Evolutionary conservation across 2,113 vertebrate species (phyloP).

Genomic region (Scortum barcoo): DNA sequence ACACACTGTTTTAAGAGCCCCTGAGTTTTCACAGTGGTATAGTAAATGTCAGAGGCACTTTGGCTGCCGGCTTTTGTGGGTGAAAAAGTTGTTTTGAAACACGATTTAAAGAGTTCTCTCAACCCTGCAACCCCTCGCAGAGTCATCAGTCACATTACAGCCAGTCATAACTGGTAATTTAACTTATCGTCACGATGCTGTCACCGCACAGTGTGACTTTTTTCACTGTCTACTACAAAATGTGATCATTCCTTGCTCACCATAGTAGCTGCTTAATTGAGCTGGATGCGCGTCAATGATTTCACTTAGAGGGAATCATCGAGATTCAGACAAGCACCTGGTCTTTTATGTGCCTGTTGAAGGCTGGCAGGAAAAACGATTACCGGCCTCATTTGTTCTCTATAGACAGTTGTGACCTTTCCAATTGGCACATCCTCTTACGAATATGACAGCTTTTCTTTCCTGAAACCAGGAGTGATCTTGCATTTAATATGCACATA

Average conservation of each 20-base stretch:
- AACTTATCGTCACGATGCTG: slow-evolving; percentile 38
- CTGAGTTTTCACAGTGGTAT: slow-evolving; percentile 29
- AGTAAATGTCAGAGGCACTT: slow-evolving; percentile 38
- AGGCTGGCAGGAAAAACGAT: slow-evolving; percentile 79
- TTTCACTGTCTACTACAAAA: slow-evolving; percentile 33
- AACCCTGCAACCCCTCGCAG: slow-evolving; percentile 7
- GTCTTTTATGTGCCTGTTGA: slow-evolving; percentile 78
- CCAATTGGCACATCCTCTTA: slow-evolving; percentile 77
- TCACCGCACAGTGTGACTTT: slow-evolving; percentile 42
- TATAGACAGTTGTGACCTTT: slow-evolving; percentile 83
- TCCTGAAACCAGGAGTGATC: slow-evolving; percentile 70
- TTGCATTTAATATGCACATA: slow-evolving; percentile 75
- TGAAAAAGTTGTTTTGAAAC: slow-evolving; percentile 21
- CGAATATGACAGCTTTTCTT: slow-evolving; percentile 79
- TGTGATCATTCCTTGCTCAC: slow-evolving; percentile 55
- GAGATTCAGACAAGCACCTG: slow-evolving; percentile 82
- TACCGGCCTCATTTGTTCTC: slow-evolving; percentile 81
- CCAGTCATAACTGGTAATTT: slow-evolving; percentile 53
- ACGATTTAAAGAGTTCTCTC: slow-evolving; percentile 34
- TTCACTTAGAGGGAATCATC: slow-evolving; percentile 79
- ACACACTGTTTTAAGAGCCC: slow-evolving; percentile 52
- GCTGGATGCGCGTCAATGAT: slow-evolving; percentile 74
- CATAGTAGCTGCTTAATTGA: slow-evolving; percentile 73
- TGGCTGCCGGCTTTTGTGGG: neutral
- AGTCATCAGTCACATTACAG: slow-evolving; percentile 33